Base-by-base conservation (phyloP, 2,797 vertebrate species). In the Coilia nasus region DNA sequence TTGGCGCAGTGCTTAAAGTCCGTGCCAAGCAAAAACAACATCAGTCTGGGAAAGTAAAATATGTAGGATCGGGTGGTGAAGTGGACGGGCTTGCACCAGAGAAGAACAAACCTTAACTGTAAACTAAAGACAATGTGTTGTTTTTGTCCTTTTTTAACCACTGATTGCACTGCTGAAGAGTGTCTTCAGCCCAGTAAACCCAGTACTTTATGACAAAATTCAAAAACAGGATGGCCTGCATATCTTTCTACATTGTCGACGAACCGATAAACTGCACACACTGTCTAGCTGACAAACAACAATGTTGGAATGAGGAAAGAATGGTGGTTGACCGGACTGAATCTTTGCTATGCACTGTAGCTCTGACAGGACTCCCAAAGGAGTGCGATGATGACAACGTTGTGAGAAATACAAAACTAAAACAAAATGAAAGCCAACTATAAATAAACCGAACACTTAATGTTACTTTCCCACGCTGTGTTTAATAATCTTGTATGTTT, bases 11-110 rank as follows among this genome's bases (percentile, higher is more conserved):
- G 81, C 21, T 35, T 6, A 83, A 83, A n/a, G 89, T 85, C 82
- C 92, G 23, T 86, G 90, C 67, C 5, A 88, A 75, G 11, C 86
- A 83, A 71, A 89, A 2, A 14, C 28, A 15, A 15, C 12, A 78
- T 2, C 5, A 6, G 35, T 0, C 67, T 35, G 28, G 35, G 5
- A 41, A 41, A 41, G 57, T 78, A 17, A 21, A 44, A 44, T 78
- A 41, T 17, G 19, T 23, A 31, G 25, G 25, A 31, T 6, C 25
- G 31, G 25, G 7, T 1, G 31, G 6, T 6, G 71, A 78, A 31
- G 35, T 44, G 31, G 35, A 31, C 41, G 35, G 35, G 35, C 71
- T 78, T 44, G 35, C 35, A 14, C 71, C 71, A 1, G 17, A 78
- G 17, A 78, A 41, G 17, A 78, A 78, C 71, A 78, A 21, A 44